phyloP scores from a whole-genome alignment of 2,888 invertebrate genomes.

The Plebejus melissa region DNA sequence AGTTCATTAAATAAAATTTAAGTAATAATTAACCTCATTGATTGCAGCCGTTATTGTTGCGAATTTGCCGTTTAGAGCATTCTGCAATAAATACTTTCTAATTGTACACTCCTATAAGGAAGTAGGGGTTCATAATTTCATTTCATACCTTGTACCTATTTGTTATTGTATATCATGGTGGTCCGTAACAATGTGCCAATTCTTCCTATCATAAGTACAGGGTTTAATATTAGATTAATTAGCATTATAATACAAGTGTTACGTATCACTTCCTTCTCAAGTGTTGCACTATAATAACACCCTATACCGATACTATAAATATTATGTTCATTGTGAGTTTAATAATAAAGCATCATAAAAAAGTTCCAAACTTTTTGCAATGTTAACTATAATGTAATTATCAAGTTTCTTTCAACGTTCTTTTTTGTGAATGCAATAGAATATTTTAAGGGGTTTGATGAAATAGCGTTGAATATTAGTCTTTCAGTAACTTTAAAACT shows the following conservation, averaged over 20 bases:
- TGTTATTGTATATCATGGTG: slow-evolving; percentile 3
- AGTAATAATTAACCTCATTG: too few species aligned
- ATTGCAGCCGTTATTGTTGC: too few species aligned
- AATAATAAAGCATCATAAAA: background rate
- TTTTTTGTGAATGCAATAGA: too few species aligned
- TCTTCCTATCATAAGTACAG: background rate
- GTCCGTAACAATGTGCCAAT: background rate
- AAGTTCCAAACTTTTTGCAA: background rate
- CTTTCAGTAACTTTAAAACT: too few species aligned
- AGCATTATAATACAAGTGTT: slow-evolving; percentile 21
- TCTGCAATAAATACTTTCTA: background rate
- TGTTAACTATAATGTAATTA: background rate
- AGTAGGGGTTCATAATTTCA: background rate
- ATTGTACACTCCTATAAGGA: background rate
- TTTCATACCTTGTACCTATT: background rate
- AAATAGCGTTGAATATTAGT: too few species aligned
- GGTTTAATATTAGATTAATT: slow-evolving; percentile 14
- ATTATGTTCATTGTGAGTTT: background rate
- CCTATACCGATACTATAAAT: slow-evolving; percentile 4
- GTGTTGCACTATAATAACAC: background rate
- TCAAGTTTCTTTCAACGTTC: background rate
- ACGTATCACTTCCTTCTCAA: slow-evolving; percentile 24
- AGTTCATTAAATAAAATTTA: too few species aligned
- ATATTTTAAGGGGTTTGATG: too few species aligned
- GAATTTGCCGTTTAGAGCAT: too few species aligned